Evolutionary conservation across 2,113 vertebrate species (phyloP).

Genomic region (Pseudonaja textilis): DNA sequence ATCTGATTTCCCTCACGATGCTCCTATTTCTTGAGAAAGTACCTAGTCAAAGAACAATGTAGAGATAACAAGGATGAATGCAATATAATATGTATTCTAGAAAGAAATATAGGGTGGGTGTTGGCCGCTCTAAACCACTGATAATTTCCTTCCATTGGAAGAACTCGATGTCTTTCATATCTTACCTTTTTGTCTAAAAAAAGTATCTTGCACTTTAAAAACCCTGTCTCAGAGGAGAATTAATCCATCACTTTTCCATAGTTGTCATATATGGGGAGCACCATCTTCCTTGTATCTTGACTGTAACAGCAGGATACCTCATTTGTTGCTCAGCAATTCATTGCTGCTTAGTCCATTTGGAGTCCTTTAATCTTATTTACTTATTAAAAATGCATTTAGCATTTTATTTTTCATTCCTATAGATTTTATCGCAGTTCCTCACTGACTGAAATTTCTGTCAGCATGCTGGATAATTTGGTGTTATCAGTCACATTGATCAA

Average conservation of each 20-base stretch:
- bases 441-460: background rate
- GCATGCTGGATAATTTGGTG: background rate
- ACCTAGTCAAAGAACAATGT: background rate
- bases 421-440: background rate
- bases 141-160: background rate
- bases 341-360: background rate
- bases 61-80: background rate
- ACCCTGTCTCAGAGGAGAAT: background rate
- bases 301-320: background rate
- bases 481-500: background rate
- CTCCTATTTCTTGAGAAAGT: background rate
- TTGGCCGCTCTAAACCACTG: background rate
- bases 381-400: background rate
- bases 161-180: background rate
- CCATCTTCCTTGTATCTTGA: background rate
- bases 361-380: background rate
- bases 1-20: slow-evolving; percentile 17
- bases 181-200: background rate
- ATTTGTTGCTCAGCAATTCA: background rate
- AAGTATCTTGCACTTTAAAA: background rate
- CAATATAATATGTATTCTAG: background rate
- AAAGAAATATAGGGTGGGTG: background rate
- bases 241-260: background rate
- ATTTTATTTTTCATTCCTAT: background rate
- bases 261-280: background rate